These are phyloP conservation scores for Orthosia gothica DNA, from an alignment of 2,888 invertebrate genomes.

Conservation along the genomic window DNA sequence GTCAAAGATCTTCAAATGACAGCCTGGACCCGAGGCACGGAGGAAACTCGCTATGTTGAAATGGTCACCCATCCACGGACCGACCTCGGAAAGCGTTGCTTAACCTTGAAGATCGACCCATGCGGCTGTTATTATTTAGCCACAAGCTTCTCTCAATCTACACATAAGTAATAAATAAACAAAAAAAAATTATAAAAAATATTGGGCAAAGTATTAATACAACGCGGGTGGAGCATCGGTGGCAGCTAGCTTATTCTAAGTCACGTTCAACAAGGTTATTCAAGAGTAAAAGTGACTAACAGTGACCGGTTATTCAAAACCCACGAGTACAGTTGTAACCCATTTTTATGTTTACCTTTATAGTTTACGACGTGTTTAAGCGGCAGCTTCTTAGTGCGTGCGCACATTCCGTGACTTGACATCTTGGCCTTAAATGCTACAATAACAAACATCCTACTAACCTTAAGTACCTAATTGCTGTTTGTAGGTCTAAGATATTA, in stretches of 20 bases:
- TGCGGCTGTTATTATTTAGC: too few relatives aligned
- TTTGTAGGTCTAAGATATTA: background rate
- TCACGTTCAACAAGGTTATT: constrained; percentile 27
- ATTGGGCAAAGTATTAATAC: too few relatives aligned
- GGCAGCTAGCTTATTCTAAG: constrained; percentile 11
- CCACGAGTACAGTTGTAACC: constrained; percentile 35
- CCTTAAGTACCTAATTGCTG: background rate
- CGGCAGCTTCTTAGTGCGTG: background rate
- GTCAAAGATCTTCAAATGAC: too few relatives aligned
- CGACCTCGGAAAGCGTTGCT: too few relatives aligned
- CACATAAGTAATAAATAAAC: too few relatives aligned
- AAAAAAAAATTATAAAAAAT: too few relatives aligned
- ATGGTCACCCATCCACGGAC: too few relatives aligned
- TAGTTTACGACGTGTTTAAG: constrained; percentile 7
- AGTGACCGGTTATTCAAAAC: constrained; percentile 22
- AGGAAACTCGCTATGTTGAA: too few relatives aligned
- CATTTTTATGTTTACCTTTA: constrained; percentile 42
- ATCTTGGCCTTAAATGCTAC: constrained; percentile 1
- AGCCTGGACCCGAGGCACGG: too few relatives aligned
- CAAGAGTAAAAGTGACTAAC: constrained; percentile 49
- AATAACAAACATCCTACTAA: background rate
- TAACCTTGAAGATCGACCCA: too few relatives aligned
- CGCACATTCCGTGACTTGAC: constrained; percentile 1
- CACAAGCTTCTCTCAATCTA: too few relatives aligned
- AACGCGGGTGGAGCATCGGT: too few relatives aligned